A percentile compares a stretch with the other conserved stretches of the same genome.
Conservation (phyloP, 2,888 invertebrate species). For the Tridacna crocea region DNA sequence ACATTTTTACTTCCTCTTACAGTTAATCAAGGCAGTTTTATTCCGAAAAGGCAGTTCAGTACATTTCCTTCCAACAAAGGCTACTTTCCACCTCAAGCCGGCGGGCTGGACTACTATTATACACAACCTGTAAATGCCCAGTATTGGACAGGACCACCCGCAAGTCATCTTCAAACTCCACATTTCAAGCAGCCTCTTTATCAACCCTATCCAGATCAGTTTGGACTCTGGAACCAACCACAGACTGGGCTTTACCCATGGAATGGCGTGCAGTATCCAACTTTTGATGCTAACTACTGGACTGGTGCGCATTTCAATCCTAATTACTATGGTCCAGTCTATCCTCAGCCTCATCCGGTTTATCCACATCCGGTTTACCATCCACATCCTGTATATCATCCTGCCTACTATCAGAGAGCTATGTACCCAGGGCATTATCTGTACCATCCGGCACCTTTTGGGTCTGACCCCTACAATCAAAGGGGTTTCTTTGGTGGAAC, state of each 20-base stretch:
- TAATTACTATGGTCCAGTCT: slow-evolving; percentile 2
- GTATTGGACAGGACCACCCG: slow-evolving; percentile 15
- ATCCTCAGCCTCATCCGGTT: slow-evolving; percentile 20
- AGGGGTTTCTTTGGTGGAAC: slow-evolving; percentile 16
- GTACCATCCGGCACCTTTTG: slow-evolving; percentile 12
- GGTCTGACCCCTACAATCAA: slow-evolving; percentile 20
- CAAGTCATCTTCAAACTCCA: background rate
- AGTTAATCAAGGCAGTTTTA: background rate
- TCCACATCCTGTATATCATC: slow-evolving; percentile 10
- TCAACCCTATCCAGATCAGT: background rate
- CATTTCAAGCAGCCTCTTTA: background rate
- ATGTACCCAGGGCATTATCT: slow-evolving; percentile 15
- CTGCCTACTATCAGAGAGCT: background rate
- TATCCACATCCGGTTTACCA: background rate
- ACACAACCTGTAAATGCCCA: slow-evolving; percentile 20
- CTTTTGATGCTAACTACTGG: slow-evolving; percentile 10
- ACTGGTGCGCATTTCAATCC: slow-evolving; percentile 10
- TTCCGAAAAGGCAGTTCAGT: slow-evolving; percentile 9
- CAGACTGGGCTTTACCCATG: background rate
- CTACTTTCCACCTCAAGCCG: slow-evolving; percentile 5
- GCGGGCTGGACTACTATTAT: background rate
- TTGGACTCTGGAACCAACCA: slow-evolving; percentile 8
- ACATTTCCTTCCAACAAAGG: slow-evolving; percentile 21
- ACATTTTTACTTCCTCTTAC: background rate
- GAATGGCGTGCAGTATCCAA: slow-evolving; percentile 1